Evolutionary conservation across 2,797 vertebrate genomes (phyloP).

Genomic region (Ctenopoma kingsleyae): DNA sequence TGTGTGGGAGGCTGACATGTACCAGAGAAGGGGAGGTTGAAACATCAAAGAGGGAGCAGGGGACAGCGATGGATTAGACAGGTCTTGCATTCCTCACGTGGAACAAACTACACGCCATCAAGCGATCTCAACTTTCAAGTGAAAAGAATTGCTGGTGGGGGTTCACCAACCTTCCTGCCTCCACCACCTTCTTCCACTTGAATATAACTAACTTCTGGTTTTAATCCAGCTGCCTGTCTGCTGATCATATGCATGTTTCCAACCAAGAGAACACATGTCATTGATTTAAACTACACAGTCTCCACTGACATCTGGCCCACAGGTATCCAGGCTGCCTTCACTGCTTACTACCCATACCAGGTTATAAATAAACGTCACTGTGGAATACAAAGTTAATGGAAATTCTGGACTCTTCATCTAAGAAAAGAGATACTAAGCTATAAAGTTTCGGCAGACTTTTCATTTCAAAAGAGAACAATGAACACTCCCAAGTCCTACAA

Average conservation of each 20-base stretch:
- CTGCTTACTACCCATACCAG: slow-evolving; percentile 38
- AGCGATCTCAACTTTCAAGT: slow-evolving; percentile 10
- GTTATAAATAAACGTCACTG: slow-evolving; percentile 36
- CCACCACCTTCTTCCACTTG: slow-evolving; percentile 14
- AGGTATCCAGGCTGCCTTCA: slow-evolving; percentile 56
- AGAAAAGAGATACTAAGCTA: background rate
- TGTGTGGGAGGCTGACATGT: slow-evolving; percentile 26
- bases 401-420: slow-evolving; percentile 10
- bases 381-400: slow-evolving; percentile 23
- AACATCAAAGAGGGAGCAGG: slow-evolving; percentile 61
- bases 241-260: slow-evolving; percentile 55
- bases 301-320: slow-evolving; percentile 65
- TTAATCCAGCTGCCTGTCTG: slow-evolving; percentile 57
- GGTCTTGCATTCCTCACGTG: slow-evolving; percentile 70
- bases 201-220: slow-evolving; percentile 56
- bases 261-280: slow-evolving; percentile 64
- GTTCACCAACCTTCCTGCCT: slow-evolving; percentile 22
- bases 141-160: slow-evolving; percentile 9
- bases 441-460: background rate
- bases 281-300: slow-evolving; percentile 60
- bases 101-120: slow-evolving; percentile 54
- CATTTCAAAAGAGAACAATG: slow-evolving; percentile 3
- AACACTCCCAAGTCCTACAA: background rate
- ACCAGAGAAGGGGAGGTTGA: slow-evolving; percentile 27
- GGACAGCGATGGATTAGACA: slow-evolving; percentile 48